Evolutionary conservation across 1,140 invertebrate genomes (phyloP).

Genomic region (Drosophila melanogaster): DNA sequence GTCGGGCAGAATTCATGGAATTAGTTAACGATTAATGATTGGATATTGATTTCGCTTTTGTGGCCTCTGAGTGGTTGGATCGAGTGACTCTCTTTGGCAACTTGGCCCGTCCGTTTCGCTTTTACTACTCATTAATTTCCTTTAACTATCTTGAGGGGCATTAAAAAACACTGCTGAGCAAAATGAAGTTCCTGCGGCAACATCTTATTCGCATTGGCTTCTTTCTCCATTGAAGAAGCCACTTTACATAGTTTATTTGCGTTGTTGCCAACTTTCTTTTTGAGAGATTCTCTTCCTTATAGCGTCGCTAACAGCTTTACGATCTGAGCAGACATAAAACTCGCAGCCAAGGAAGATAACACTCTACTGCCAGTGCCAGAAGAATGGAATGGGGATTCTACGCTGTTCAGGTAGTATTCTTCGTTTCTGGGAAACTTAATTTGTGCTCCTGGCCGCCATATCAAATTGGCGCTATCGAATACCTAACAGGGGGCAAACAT

Average conservation of each 20-base stretch:
- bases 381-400: constrained; percentile 22
- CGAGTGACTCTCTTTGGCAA: constrained; percentile 2
- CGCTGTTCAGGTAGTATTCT: constrained; percentile 55
- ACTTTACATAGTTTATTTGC: constrained; percentile 51
- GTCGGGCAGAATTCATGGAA: constrained; percentile 77
- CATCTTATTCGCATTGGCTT: constrained; percentile 34
- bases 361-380: constrained; percentile 15
- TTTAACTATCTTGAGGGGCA: constrained; percentile 43
- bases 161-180: constrained; percentile 23
- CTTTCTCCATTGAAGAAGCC: constrained; percentile 39
- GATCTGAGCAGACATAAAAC: constrained; percentile 57
- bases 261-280: constrained; percentile 54
- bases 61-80: constrained; percentile 4
- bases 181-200: constrained; percentile 50
- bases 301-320: constrained; percentile 64
- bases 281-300: constrained; percentile 60
- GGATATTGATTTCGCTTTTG: constrained; percentile 74
- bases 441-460: constrained; percentile 76
- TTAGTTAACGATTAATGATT: constrained; percentile 83
- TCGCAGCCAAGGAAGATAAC: constrained; percentile 40
- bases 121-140: constrained; percentile 64
- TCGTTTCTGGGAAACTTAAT: constrained; percentile 79
- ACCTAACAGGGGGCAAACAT: constrained; percentile 51
- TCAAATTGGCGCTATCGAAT: constrained; percentile 82
- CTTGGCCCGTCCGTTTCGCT: constrained; percentile 23